Base-by-base conservation (phyloP, 2,888 invertebrate genomes). In the Yponomeuta evonymella region DNA sequence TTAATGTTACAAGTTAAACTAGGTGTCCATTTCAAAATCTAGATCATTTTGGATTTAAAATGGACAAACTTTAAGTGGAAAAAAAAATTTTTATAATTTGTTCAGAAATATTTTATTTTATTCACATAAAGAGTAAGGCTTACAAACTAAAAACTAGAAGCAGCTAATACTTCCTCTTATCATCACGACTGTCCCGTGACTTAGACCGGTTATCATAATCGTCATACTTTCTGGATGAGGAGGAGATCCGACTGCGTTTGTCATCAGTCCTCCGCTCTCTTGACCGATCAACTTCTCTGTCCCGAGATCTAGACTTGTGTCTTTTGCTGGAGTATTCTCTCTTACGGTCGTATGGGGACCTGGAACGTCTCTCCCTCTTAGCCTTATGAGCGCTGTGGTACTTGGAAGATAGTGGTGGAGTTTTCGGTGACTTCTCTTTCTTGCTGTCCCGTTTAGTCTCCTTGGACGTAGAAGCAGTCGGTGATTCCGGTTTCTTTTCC, bases 281-380 rank as follows among this genome's bases (percentile, higher is more conserved):
- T 0, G 89, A 86, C 0, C 92, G 79, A 11, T 91, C 91, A 1
- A 80, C 33, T 29, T 92, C 91, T 33, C 90, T 75, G n/a, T 92
- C 92, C 9, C 92, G 79, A 0, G 92, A 91, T 2, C 93, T 80
- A 9, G 92, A 92, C 75, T 92, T 90, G 68, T 92, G 91, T 65
- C 92, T 82, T 74, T 93, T 93, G 75, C 83, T 89, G 0, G 87
- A 84, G 74, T 91, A 90, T 15, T 92, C 90, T 67, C 92, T 79
- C 73, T 93, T 93, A 9, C 92, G 82, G 62, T 93, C 93, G 78
- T 93, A 92, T 0, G 93, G 92, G 2, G 92, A 92, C 0, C 93
- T 82, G 0, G 92, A 92, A 48, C 93, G 78, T 5, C 90, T 79
- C 2, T 92, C 92, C 69, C 92, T 86, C 73, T 93, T 93, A 1